Conservation (phyloP, 2,797 vertebrate genomes). For the Neostethus bicornis region DNA sequence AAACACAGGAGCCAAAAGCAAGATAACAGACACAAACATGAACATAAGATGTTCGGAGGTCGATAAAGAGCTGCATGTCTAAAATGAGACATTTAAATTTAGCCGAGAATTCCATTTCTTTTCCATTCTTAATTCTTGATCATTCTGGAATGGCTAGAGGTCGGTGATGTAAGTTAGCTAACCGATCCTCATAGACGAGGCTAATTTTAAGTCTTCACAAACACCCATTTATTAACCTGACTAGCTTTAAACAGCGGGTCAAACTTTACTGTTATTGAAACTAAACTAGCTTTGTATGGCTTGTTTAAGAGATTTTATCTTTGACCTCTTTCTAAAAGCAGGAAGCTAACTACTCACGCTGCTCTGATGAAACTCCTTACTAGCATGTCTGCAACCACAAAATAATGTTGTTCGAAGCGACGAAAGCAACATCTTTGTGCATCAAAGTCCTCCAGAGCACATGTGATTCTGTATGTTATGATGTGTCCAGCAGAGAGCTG, state of each 20-base stretch:
- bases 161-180: conserved; percentile 6
- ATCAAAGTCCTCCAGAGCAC: too few relatives aligned
- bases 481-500: neutral
- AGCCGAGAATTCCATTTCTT: neutral
- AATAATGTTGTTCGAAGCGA: conserved; percentile 57
- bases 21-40: too few relatives aligned
- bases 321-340: conserved; percentile 44
- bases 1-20: too few relatives aligned
- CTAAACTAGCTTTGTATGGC: fast-evolving
- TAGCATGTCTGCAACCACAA: conserved; percentile 60
- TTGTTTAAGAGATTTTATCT: neutral
- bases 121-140: too few relatives aligned
- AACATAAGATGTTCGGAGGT: too few relatives aligned
- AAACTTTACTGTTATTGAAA: neutral
- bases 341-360: conserved; percentile 60
- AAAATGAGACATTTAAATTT: too few relatives aligned
- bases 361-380: conserved; percentile 53
- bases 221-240: neutral
- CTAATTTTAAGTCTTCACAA: neutral
- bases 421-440: conserved; percentile 62
- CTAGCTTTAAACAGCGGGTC: neutral
- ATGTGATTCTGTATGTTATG: neutral
- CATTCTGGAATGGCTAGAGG: neutral
- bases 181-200: conserved; percentile 16
- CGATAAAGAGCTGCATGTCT: too few relatives aligned